A percentile compares a stretch with the other conserved stretches of the same genome.
Evolutionary conservation across 2,113 vertebrate genomes (phyloP).

Genomic region (Amphiprion percula): DNA sequence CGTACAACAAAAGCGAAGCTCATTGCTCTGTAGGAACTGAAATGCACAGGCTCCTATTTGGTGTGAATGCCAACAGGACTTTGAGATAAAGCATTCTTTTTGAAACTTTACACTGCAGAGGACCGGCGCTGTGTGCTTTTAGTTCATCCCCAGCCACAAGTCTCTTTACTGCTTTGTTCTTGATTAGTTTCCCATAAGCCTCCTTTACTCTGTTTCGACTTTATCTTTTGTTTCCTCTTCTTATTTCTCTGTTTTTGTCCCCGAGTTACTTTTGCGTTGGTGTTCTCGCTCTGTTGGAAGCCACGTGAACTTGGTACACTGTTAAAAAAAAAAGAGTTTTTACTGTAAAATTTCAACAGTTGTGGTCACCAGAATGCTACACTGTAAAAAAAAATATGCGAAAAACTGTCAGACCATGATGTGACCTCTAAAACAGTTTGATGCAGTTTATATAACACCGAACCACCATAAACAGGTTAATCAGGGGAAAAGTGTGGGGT

Average conservation of each 20-base stretch:
- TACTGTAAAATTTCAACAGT: too few species aligned
- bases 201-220: background rate
- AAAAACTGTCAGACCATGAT: too few species aligned
- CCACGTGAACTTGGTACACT: slow-evolving; percentile 19
- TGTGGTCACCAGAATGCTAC: too few species aligned
- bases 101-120: slow-evolving; percentile 12
- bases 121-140: slow-evolving; percentile 1
- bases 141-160: slow-evolving; percentile 22
- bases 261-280: background rate
- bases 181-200: slow-evolving; percentile 18
- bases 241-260: background rate
- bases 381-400: too few species aligned
- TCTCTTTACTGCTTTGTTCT: slow-evolving; percentile 38
- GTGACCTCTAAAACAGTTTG: too few species aligned
- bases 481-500: too few species aligned
- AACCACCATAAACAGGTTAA: too few species aligned
- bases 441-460: too few species aligned
- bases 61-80: background rate
- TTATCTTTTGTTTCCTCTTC: background rate
- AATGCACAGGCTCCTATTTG: slow-evolving; percentile 3
- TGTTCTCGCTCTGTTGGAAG: background rate
- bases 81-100: slow-evolving; percentile 21
- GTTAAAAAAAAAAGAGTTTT: too few species aligned
- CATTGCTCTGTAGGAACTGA: slow-evolving; percentile 22
- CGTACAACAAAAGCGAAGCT: slow-evolving; percentile 9